Base-by-base conservation (phyloP, 2,797 vertebrate genomes). In the Sebastes diploproa region DNA sequence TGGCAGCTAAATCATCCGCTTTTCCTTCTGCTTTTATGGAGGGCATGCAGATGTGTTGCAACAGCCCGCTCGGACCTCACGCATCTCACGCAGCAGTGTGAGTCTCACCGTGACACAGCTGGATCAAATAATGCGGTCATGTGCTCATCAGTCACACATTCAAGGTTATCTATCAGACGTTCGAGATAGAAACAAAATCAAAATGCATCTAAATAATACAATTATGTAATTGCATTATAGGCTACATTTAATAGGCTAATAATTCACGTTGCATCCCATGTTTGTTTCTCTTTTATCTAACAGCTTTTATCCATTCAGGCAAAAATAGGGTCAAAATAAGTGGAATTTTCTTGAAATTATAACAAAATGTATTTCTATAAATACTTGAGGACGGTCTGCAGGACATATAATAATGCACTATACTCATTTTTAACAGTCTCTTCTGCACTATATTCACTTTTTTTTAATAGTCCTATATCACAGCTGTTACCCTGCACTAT, bases 11-110 rank as follows among this genome's bases (percentile, higher is more conserved):
- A 70, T 82, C 85, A 82, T 4, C 32, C 29, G 50, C 58, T 30
- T 52, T 32, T 73, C 18, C 91, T 90, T 88, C 91, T 83, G 84
- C 86, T 88, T 93, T 85, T 27, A 50, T 2, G 27, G 23, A 1
- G n/a, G 4, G 55, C 36, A 38, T 38, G 36, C 55, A 63, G 55
- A 29, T 70, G 60, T 78, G 77, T 84, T 74, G 78, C 77, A 86
- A 81, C 10, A 42, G 29, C 67, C 9, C 7, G 60, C 29, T 2
- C 56, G 12, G 7, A n/a, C 32, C 38, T 22, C 30, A 9, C 3
- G 42, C 52, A 5, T 18, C 46, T 75, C 75, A 29, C 75, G 62
- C 74, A 27, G 8, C 10, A 60, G 3, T 6, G 23, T 16, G 59
- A 38, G 27, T 56, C n/a, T 88, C 81, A 83, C 50, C 66, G 8